phyloP scores from a whole-genome alignment of 2,113 vertebrate species.

The Sorex fumeus region DNA sequence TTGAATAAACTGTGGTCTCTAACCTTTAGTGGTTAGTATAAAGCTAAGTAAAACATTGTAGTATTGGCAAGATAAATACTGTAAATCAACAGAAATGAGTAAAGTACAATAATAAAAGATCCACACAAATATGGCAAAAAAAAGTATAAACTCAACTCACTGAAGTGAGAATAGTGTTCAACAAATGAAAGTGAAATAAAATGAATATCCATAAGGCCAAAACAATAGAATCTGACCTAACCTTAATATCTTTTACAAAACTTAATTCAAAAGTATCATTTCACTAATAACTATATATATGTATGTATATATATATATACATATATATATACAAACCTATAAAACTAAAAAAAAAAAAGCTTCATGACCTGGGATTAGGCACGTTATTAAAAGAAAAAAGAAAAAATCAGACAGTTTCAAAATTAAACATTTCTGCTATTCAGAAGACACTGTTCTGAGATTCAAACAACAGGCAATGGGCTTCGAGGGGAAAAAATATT shows the following conservation, averaged over 20 bases:
- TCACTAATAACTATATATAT: no score
- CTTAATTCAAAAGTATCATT: conserved; percentile 1
- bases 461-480: not conserved
- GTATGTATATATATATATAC: no score
- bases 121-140: not conserved
- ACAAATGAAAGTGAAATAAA: not conserved
- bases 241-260: not conserved
- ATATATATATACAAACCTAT: not conserved
- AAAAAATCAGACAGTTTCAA: not conserved
- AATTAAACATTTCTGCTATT: not conserved
- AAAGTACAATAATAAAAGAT: not conserved
- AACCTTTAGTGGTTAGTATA: conserved; percentile 6
- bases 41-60: conserved; percentile 2
- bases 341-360: not conserved
- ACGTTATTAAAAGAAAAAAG: not conserved
- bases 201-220: not conserved
- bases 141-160: not conserved
- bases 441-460: conserved; percentile 5
- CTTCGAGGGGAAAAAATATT: not conserved
- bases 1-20: not conserved
- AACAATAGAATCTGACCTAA: not conserved
- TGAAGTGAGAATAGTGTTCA: not conserved
- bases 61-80: not conserved
- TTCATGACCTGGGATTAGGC: not conserved
- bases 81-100: not conserved